Conservation (phyloP, 2,888 invertebrate species). For the Drosophila robusta region DNA sequence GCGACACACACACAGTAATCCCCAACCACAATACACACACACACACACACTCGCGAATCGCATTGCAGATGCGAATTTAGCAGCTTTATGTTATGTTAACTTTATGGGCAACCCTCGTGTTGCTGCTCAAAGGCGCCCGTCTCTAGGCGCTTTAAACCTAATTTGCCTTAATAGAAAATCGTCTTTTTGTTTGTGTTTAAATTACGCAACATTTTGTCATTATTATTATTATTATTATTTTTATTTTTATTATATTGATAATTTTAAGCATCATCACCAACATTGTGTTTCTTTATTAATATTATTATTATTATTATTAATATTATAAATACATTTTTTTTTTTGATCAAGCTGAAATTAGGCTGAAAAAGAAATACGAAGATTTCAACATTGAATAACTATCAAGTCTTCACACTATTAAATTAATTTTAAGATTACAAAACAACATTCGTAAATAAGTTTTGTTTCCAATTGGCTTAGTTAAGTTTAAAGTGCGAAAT, state of each 20-base stretch:
- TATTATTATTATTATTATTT: conserved; percentile 22
- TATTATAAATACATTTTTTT: conserved; percentile 14
- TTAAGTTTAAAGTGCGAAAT: conserved; percentile 12
- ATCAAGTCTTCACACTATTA: conserved; percentile 34
- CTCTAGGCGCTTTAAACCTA: conserved; percentile 48
- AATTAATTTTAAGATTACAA: conserved; percentile 51
- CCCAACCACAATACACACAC: conserved; percentile 18
- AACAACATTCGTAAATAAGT: conserved; percentile 1
- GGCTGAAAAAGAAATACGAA: conserved; percentile 21
- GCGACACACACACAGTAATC: conserved; percentile 22
- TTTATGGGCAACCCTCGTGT: conserved; percentile 18
- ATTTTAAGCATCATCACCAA: conserved; percentile 40
- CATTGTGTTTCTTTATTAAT: conserved; percentile 57
- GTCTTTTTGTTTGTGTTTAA: conserved; percentile 35
- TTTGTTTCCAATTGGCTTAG: conserved; percentile 16
- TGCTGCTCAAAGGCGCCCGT: conserved; percentile 17
- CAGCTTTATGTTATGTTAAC: conserved; percentile 64
- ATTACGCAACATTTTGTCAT: conserved; percentile 25
- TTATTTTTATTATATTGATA: conserved; percentile 19
- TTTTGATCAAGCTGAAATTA: conserved; percentile 33
- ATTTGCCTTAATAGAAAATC: conserved; percentile 76
- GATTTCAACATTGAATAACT: conserved; percentile 39
- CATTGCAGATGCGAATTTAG: conserved; percentile 41
- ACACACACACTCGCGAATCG: conserved; percentile 20
- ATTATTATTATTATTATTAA: conserved; percentile 22